Conservation (phyloP, 2,113 vertebrate species). For the Felis chaus region DNA sequence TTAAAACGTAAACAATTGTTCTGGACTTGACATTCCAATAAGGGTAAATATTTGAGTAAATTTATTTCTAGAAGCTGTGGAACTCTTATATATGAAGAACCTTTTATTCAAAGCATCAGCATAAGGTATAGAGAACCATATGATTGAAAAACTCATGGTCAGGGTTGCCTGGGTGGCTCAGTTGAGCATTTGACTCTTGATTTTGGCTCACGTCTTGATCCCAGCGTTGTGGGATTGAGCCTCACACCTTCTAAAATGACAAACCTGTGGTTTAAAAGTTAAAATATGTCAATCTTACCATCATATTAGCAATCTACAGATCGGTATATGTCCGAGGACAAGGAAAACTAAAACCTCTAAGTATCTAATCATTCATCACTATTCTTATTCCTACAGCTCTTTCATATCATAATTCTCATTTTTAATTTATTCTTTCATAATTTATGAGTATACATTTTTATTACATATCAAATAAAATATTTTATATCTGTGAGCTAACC, state of each 20-base stretch:
- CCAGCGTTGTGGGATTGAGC: too few species aligned
- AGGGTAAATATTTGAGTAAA: background rate
- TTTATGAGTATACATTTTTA: background rate
- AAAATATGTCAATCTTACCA: background rate
- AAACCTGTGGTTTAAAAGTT: background rate
- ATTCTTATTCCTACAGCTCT: background rate
- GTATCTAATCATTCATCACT: background rate
- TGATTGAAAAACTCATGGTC: background rate
- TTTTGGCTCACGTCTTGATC: too few species aligned
- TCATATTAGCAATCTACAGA: background rate
- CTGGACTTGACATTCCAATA: background rate
- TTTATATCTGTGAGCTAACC: background rate
- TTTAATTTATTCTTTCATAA: background rate
- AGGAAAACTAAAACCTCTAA: background rate
- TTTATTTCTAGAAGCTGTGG: background rate
- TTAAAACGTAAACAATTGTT: background rate
- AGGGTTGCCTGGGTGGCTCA: background rate
- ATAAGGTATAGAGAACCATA: background rate
- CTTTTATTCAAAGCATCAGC: background rate
- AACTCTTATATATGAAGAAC: background rate
- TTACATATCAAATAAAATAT: background rate
- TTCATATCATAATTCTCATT: background rate
- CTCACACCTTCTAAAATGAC: background rate
- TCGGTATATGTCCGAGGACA: background rate
- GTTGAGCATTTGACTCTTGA: too few species aligned